Percentiles rank a stretch among this genome's conserved stretches.
phyloP scores from a whole-genome alignment of 2,797 vertebrate genomes.

The Lophotriccus pileatus region DNA sequence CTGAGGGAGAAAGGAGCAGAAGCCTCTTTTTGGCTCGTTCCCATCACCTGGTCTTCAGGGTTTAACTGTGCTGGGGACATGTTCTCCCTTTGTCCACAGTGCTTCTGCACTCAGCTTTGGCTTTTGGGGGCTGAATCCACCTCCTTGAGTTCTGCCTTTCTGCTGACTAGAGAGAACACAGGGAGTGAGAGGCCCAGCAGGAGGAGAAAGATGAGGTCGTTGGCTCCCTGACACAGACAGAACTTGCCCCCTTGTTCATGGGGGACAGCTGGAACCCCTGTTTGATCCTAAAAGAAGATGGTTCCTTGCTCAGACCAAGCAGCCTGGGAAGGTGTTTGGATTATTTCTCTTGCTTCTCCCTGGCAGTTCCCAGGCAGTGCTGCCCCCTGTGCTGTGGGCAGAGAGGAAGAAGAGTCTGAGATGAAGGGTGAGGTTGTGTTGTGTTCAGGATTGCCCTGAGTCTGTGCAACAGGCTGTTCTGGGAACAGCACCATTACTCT shows the following conservation, averaged over 20 bases:
- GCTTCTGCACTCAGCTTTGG: not conserved
- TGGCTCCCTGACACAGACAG: not conserved
- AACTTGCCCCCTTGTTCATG: not conserved
- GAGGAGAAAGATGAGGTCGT: not conserved
- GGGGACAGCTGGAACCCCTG: not conserved
- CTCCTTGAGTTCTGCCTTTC: not conserved
- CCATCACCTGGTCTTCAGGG: not conserved
- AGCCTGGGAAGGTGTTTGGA: not conserved
- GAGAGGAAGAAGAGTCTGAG: not conserved
- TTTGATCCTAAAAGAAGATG: not conserved
- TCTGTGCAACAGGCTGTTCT: not conserved
- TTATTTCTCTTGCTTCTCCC: not conserved
- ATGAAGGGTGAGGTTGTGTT: not conserved
- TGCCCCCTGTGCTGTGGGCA: not conserved
- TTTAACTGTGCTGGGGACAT: not conserved
- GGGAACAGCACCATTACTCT: not conserved
- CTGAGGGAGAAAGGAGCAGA: not conserved
- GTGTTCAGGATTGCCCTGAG: not conserved
- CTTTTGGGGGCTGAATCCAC: not conserved
- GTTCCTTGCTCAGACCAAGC: not conserved
- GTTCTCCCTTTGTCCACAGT: not conserved
- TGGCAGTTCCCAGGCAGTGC: not conserved
- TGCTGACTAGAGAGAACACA: not conserved
- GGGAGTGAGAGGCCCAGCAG: not conserved
- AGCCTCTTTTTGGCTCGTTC: not conserved